Conservation (phyloP, 2,797 vertebrate genomes). For the Eidolon dupreanum region DNA sequence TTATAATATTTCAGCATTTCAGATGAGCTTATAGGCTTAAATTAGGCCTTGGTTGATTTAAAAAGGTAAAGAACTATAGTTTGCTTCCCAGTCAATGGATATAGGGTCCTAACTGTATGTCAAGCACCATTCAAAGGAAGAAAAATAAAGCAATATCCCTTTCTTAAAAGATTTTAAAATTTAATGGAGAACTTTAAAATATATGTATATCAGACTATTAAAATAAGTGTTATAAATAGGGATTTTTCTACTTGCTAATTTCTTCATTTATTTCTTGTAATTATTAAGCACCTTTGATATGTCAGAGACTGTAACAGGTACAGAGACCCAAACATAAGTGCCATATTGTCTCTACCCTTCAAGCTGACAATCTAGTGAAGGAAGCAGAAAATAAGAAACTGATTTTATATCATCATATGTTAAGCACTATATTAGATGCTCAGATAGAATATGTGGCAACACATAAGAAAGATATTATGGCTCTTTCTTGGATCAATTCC, state of each 20-base stretch:
- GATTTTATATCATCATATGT: neutral
- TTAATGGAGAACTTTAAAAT: neutral
- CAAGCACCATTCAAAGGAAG: neutral
- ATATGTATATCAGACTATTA: neutral
- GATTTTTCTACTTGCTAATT: neutral
- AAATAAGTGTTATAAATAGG: neutral
- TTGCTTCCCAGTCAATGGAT: neutral
- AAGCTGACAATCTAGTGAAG: neutral
- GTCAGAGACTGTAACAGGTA: neutral
- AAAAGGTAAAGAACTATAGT: neutral
- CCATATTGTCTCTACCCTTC: neutral
- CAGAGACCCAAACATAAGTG: neutral
- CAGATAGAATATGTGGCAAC: neutral
- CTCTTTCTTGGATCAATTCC: neutral
- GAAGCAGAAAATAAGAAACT: neutral
- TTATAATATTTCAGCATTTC: constrained; percentile 17
- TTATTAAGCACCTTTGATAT: neutral
- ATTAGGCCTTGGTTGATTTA: neutral
- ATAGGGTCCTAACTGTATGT: neutral
- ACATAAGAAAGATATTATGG: neutral
- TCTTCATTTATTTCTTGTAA: neutral
- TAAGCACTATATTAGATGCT: neutral
- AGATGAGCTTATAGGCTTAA: constrained; percentile 33
- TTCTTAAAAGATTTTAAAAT: neutral
- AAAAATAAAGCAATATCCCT: neutral